Evolutionary conservation across 2,797 vertebrate species (phyloP).

Genomic region (Paguma larvata): DNA sequence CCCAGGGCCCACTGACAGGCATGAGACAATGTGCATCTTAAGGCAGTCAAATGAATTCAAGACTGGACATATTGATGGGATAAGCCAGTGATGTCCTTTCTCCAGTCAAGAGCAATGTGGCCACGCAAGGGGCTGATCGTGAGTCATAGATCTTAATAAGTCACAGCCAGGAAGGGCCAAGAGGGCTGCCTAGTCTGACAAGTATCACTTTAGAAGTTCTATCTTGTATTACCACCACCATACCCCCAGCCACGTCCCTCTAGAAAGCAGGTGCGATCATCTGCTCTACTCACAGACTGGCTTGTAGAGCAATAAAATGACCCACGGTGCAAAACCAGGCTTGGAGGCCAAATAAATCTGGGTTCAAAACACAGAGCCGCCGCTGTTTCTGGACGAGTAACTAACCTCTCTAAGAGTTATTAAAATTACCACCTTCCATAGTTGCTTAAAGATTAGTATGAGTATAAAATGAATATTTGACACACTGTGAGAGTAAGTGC

Average conservation of each 20-base stretch:
- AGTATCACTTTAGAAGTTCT: not conserved
- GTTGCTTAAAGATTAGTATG: not conserved
- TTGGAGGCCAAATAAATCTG: not conserved
- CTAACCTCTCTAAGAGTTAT: not conserved
- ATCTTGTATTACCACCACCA: not conserved
- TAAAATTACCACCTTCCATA: not conserved
- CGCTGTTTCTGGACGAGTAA: not conserved
- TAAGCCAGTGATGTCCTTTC: not conserved
- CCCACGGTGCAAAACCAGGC: not conserved
- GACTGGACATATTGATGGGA: not conserved
- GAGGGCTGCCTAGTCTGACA: not conserved
- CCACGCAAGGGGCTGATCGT: not conserved
- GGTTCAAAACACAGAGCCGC: not conserved
- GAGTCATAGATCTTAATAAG: not conserved
- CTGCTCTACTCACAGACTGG: not conserved
- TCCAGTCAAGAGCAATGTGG: not conserved
- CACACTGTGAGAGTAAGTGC: not conserved
- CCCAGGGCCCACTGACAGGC: not conserved
- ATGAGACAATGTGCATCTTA: not conserved
- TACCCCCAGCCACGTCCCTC: not conserved
- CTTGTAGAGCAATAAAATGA: not conserved
- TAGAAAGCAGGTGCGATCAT: not conserved
- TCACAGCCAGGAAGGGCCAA: not conserved
- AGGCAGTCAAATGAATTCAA: not conserved
- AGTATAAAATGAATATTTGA: not conserved